Evolutionary conservation across 2,797 vertebrate genomes (phyloP), one percentile per base, ranked within the genome.

Genomic region (Sebastes steindachneri): DNA sequence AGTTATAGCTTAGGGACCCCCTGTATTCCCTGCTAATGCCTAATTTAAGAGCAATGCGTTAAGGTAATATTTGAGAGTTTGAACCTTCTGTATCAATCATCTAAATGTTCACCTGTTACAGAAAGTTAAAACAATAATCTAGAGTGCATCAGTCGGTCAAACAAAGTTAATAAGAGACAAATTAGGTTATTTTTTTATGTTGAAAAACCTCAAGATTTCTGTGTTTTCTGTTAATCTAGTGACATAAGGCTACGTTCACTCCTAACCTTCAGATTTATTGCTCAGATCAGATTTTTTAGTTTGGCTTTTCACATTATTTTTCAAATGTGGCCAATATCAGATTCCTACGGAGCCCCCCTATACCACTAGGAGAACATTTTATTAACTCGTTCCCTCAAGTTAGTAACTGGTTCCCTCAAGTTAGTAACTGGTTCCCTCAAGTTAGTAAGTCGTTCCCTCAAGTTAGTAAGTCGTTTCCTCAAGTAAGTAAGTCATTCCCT

Each of bases 31-130:
- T 6, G 66, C 12, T 84, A 7, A 78, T 81, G 57, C 31, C 69
- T 85, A 45, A 81, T 82, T 79, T 45, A 88, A 28, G 28, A 73
- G 77, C 41, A 35, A 10, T 68, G 63, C 63, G 60, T 63, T 51
- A 1, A 57, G 33, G 33, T 8, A 21, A 12, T 33, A 69, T 65
- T 58, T 67, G 41, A 73, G 23, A 78, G 72, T 58, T 59, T 72
- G 53, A 57, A 23, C 3, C 4, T 48, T 17, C 45, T 19, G 45
- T 7, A 15, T 69, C 35, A 70, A 45, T 73, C 15, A 5, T 69
- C 21, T 29, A 12, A 7, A 51, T 75, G 53, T 64, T 21, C 37
- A 29, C 15, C 45, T 8, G 33, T 64, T 19, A n/a, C 5, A 17
- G 4, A 53, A 26, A 57, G 41, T 51, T 17, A 0, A 17, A 67